phyloP scores from a whole-genome alignment of 2,888 invertebrate species.

The Drosophila helvetica region DNA sequence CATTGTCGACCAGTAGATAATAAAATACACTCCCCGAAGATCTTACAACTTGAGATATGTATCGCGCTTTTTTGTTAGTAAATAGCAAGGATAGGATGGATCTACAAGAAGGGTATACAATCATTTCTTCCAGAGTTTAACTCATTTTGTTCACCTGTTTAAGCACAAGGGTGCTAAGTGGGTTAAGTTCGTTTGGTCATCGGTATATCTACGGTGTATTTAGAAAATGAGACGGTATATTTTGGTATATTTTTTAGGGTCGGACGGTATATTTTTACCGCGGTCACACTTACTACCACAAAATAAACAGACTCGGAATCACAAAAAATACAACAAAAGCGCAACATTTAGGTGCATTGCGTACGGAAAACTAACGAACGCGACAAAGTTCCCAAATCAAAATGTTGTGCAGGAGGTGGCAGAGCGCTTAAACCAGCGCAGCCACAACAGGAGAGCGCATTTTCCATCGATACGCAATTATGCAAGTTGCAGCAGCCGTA shows the following conservation, averaged over 20 bases:
- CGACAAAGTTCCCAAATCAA: slow-evolving; percentile 4
- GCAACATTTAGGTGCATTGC: slow-evolving; percentile 10
- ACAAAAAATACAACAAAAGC: slow-evolving; percentile 56
- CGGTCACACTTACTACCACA: slow-evolving; percentile 56
- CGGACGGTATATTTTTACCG: not conserved
- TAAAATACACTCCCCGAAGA: too few relatives aligned
- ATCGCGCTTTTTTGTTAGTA: too few relatives aligned
- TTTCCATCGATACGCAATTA: slow-evolving; percentile 62
- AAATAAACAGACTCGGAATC: slow-evolving; percentile 68
- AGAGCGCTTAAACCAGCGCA: slow-evolving; percentile 23
- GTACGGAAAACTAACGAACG: slow-evolving; percentile 4
- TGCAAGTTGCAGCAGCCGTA: slow-evolving; percentile 68
- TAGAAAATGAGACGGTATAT: not conserved
- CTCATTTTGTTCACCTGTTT: too few relatives aligned
- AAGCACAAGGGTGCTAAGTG: too few relatives aligned
- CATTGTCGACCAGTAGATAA: too few relatives aligned
- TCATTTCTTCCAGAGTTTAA: too few relatives aligned
- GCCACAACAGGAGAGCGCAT: slow-evolving; percentile 17
- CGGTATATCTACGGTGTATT: not conserved
- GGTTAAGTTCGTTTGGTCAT: not conserved
- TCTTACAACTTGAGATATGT: too few relatives aligned
- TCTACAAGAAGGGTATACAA: too few relatives aligned
- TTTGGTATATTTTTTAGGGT: not conserved
- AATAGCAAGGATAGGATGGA: too few relatives aligned
- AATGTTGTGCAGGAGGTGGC: slow-evolving; percentile 17